Evolutionary conservation across 2,797 vertebrate species (phyloP).

Genomic region (Halcyon badia): DNA sequence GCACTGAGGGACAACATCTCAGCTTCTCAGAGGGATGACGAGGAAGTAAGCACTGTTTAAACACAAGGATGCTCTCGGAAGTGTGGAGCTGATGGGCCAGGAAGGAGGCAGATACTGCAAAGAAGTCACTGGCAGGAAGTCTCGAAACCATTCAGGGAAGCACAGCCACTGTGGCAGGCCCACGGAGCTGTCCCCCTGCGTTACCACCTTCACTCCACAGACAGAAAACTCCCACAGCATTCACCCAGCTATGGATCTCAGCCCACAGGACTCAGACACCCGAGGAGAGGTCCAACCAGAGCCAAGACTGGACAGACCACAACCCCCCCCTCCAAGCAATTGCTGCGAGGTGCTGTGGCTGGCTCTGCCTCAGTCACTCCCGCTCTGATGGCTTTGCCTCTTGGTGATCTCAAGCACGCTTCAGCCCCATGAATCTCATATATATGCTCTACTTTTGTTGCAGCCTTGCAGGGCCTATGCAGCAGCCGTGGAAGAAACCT

Average conservation of each 20-base stretch:
- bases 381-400: not conserved
- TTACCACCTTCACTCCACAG: not conserved
- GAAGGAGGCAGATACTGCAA: not conserved
- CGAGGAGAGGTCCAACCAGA: not conserved
- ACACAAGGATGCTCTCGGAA: not conserved
- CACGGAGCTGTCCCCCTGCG: not conserved
- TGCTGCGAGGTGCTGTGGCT: not conserved
- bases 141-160: not conserved
- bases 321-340: not conserved
- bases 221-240: not conserved
- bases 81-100: not conserved
- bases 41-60: not conserved
- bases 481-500: slow-evolving; percentile 24
- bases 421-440: slow-evolving; percentile 29
- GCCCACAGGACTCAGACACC: not conserved
- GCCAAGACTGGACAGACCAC: not conserved
- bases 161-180: not conserved
- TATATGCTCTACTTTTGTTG: slow-evolving; percentile 33
- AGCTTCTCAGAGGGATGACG: not conserved
- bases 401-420: not conserved
- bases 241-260: not conserved
- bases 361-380: not conserved
- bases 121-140: not conserved
- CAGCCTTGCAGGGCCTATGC: not conserved
- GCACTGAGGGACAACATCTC: not conserved